Base-by-base conservation (phyloP, 2,888 invertebrate species). In the Mermis nigrescens region DNA sequence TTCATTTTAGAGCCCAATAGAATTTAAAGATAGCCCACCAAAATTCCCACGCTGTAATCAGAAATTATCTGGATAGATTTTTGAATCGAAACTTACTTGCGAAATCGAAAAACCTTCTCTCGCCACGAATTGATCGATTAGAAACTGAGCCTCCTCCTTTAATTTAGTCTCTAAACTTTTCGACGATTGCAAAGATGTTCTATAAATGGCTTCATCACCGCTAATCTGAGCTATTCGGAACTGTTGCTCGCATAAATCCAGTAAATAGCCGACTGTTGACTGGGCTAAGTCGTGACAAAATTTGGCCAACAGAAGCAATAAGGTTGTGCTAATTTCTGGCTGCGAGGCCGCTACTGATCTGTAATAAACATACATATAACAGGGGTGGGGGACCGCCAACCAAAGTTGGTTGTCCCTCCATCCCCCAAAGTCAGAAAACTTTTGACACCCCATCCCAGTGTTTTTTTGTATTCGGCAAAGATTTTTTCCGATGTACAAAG, bases 201-300 rank as follows among this genome's bases (percentile, higher is more conserved):
- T 4, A 7, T n/a, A n/a, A n/a, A n/a, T n/a, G 38, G 12, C 38
- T 15, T 12, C 38, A 38, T 38, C 38, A 48, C n/a, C 51, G 24
- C 7, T 24, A 12, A 24, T 7, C n/a, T 12, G 12, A 4, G 4
- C 26, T n/a, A 60, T 2, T 1, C 59, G 32, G 46, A 68, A 68
- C 59, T 70, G 70, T 61, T 70, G 68, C 38, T 69, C 63, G 55
- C 69, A 68, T 24, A 70, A 62, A 59, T 69, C 68, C 61, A 70
- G 60, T 29, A 72, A 58, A 60, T 69, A 70, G 15, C 62, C 58
- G 2, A 70, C 60, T 22, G 67, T 66, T 52, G 68, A 68, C 53
- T 60, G 63, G n/a, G 12, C 66, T 57, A 45, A 67, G 62, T 12
- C 63, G 61, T 1, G 65, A 63, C 46, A 68, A 62, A 29, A 67